Evolutionary conservation across 2,797 vertebrate genomes (phyloP), one percentile per base, ranked within the genome.

Genomic region (Notolepis coatsorum): DNA sequence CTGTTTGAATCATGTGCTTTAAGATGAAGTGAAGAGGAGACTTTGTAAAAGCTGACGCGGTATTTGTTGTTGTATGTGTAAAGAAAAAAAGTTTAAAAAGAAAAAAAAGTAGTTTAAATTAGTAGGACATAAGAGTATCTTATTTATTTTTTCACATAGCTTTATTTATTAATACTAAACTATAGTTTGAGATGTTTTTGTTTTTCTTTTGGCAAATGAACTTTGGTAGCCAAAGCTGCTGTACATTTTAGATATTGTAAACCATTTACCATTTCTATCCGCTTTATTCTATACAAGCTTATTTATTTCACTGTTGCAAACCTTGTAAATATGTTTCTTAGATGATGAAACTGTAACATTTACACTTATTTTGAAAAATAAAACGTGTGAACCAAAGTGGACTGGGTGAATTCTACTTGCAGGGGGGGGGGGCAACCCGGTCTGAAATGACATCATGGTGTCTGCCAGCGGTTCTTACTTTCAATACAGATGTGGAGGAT

Each of bases 81-180:
- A 80, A 90, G 84, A 72, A 77, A 59, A 66, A 54, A 77, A 35
- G 30, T n/a, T n/a, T n/a, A 80, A 90, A 84, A 72, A 77, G 52
- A 66, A 54, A 77, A 35, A 20, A 74, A 68, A 23, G 55, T 91
- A 91, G 88, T 82, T 84, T 74, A 90, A 86, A 90, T 81, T 84
- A 89, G 88, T 88, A 89, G 87, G 85, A 84, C 71, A 90, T 81
- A 88, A 90, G 88, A 92, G 86, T 88, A 89, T 79, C 87, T 89
- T 94, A 94, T 93, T 94, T 94, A 94, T 94, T 94, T 94, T 94
- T 94, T 92, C 92, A 92, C 89, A 90, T 92, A 92, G 89, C 80
- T 91, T 92, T 94, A 94, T 94, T 94, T 94, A 94, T 94, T 93
- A 91, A 82, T 92, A 93, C 87, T 89, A 85, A 91, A 90, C 79